These are phyloP conservation scores for Cinclus mexicanus DNA, from an alignment of 2,113 vertebrate species.

Conservation along the genomic window DNA sequence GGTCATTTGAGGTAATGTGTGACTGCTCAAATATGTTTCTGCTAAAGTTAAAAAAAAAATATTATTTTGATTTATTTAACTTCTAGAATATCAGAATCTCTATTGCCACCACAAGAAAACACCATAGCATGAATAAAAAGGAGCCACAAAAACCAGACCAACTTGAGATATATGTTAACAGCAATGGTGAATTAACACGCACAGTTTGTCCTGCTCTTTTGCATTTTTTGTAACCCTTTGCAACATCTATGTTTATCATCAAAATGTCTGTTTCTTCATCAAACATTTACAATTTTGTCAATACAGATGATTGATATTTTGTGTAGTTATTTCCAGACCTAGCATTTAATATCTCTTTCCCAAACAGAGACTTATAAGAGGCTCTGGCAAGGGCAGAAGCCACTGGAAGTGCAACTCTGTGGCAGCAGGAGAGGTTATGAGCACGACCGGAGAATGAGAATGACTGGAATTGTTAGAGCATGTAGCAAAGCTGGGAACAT, in stretches of 20 bases:
- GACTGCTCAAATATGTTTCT: background rate
- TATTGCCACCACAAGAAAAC: conserved; percentile 1
- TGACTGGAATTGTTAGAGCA: background rate
- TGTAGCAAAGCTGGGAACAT: background rate
- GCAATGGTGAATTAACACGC: background rate
- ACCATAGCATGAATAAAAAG: background rate
- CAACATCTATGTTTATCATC: conserved; percentile 6
- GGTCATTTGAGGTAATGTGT: background rate
- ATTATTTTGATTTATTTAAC: background rate
- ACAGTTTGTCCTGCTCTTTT: background rate
- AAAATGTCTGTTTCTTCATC: conserved; percentile 57
- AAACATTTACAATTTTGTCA: conserved; percentile 53
- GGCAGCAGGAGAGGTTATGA: background rate
- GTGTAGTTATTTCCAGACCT: conserved; percentile 47
- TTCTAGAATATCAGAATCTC: background rate
- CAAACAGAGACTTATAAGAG: background rate
- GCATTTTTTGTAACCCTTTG: conserved; percentile 22
- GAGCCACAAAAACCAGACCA: background rate
- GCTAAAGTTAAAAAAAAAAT: background rate
- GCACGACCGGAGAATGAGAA: background rate
- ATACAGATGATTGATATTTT: conserved; percentile 44
- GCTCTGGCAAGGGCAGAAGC: background rate
- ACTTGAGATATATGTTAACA: background rate
- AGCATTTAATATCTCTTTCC: background rate
- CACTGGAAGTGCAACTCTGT: background rate